Conservation (phyloP, 2,113 vertebrate genomes). For the Gymnobelideus leadbeateri region DNA sequence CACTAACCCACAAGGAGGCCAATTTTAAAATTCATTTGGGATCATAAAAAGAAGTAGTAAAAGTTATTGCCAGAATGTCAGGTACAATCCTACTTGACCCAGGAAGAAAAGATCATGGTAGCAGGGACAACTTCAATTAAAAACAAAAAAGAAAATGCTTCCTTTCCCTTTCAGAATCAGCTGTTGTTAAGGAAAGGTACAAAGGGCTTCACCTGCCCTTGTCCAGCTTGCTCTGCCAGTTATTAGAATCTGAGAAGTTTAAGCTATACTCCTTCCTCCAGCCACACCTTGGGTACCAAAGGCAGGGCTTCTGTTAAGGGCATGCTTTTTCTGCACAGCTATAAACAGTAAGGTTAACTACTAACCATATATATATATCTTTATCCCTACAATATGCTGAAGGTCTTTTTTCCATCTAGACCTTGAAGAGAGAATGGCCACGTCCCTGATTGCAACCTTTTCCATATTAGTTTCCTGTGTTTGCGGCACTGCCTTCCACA, state of each 20-base stretch:
- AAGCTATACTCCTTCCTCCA: not conserved
- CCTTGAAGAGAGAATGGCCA: slow-evolving; percentile 83
- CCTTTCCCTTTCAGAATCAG: slow-evolving; percentile 57
- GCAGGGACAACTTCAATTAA: slow-evolving; percentile 27
- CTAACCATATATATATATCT: slow-evolving; percentile 58
- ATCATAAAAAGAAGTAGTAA: not conserved
- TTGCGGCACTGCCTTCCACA: slow-evolving; percentile 85
- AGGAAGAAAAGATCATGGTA: not conserved
- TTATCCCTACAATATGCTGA: slow-evolving; percentile 64
- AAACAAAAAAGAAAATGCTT: slow-evolving; percentile 50
- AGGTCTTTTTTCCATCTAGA: slow-evolving; percentile 52
- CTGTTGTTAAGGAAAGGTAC: slow-evolving; percentile 49
- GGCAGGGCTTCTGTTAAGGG: not conserved
- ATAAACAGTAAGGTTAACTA: slow-evolving; percentile 48
- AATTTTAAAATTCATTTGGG: not conserved
- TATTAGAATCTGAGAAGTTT: slow-evolving; percentile 59
- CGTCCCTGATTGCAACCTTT: slow-evolving; percentile 80
- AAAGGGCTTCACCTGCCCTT: not conserved
- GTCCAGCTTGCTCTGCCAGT: slow-evolving; percentile 61
- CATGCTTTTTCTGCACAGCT: slow-evolving; percentile 15
- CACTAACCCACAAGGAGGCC: slow-evolving; percentile 26
- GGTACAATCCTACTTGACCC: slow-evolving; percentile 15
- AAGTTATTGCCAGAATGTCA: slow-evolving; percentile 26
- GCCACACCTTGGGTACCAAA: slow-evolving; percentile 13
- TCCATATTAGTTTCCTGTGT: slow-evolving; percentile 83